phyloP scores from a whole-genome alignment of 2,113 vertebrate genomes.

The Nerophis ophidion region DNA sequence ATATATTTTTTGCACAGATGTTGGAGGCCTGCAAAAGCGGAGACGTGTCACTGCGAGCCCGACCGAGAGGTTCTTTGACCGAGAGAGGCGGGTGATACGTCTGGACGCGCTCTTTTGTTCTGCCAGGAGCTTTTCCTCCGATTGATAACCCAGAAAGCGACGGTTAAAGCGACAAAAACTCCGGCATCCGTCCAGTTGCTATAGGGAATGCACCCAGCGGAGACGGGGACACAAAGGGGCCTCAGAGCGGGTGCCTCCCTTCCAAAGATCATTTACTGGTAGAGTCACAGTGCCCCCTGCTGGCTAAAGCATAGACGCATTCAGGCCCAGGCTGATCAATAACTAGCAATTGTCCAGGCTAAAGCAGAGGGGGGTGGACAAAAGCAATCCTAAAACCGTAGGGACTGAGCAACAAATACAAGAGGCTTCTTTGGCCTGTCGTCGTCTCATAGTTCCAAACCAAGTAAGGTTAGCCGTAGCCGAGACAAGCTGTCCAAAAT shows the following conservation, averaged over 20 bases:
- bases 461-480: constrained; percentile 46
- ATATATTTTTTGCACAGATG: constrained; percentile 70
- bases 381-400: constrained; percentile 47
- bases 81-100: constrained; percentile 51
- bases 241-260: constrained; percentile 35
- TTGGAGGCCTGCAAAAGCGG: constrained; percentile 57
- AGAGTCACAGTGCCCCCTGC: constrained; percentile 67
- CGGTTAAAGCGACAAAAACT: constrained; percentile 55
- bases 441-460: neutral
- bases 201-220: constrained; percentile 58
- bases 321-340: constrained; percentile 67
- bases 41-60: constrained; percentile 54
- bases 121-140: constrained; percentile 56
- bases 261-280: constrained; percentile 29
- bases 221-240: constrained; percentile 64
- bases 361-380: constrained; percentile 55
- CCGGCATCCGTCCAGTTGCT: constrained; percentile 62
- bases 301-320: constrained; percentile 50
- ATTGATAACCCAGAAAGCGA: constrained; percentile 58
- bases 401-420: constrained; percentile 45
- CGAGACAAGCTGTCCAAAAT: constrained; percentile 51
- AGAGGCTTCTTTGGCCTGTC: constrained; percentile 39
- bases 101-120: constrained; percentile 67
- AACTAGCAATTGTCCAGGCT: constrained; percentile 65
- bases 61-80: constrained; percentile 49